A percentile compares a stretch with the other conserved stretches of the same genome.
Conservation (phyloP, 2,888 invertebrate genomes). For the Adineta ricciae region DNA sequence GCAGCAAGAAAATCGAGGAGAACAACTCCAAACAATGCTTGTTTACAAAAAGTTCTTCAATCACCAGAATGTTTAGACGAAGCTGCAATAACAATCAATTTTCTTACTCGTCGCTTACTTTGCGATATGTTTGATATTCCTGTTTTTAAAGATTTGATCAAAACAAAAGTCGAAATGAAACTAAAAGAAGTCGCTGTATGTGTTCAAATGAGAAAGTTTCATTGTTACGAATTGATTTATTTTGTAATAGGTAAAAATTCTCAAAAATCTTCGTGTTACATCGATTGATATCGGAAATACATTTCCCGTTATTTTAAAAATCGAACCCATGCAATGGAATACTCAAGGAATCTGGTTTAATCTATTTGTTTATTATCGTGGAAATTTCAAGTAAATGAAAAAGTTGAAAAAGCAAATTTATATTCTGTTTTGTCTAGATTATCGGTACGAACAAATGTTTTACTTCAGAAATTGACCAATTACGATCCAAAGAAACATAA, state of each 20-base stretch:
- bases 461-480: not conserved
- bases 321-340: slow-evolving; percentile 2
- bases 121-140: slow-evolving; percentile 4
- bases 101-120: not conserved
- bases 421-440: not conserved
- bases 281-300: not conserved
- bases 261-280: not conserved
- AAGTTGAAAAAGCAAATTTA: not conserved
- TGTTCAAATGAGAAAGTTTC: too few species aligned
- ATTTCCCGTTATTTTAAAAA: not conserved
- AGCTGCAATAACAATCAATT: slow-evolving; percentile 11
- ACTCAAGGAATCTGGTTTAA: not conserved
- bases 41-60: not conserved
- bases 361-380: not conserved
- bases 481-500: not conserved
- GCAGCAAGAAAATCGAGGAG: not conserved
- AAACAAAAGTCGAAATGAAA: not conserved
- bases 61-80: slow-evolving; percentile 2
- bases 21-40: not conserved
- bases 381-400: not conserved
- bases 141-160: not conserved
- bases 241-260: not conserved
- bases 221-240: too few species aligned
- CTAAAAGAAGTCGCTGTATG: not conserved
- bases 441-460: not conserved